Evolutionary conservation across 2,888 invertebrate genomes (phyloP), one percentile per base, ranked within the genome.

Genomic region (Thereva nobilitata): DNA sequence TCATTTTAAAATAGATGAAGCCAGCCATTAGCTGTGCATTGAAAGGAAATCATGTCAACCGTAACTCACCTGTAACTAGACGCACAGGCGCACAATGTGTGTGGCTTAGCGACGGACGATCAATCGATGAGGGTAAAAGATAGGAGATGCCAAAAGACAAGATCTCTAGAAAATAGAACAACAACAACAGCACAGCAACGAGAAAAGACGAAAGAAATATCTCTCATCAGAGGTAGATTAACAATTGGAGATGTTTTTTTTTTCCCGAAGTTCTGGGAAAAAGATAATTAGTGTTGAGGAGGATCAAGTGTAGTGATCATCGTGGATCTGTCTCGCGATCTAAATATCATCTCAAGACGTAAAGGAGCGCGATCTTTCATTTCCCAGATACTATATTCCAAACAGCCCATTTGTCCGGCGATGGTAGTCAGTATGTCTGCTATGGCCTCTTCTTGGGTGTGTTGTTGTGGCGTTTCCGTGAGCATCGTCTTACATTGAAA

Each of bases 41-140:
- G 53, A 59, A 59, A 44, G 66, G 59, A 66, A 66, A 61, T 59
- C 66, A 66, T 66, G 66, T 66, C 66, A 66, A 66, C 59, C 61
- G 50, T 61, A 61, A 61, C 50, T 50, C 50, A 61, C 61, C 61
- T 61, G 61, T 50, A 61, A 50, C 61, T 47, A 59, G 59, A 55
- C 41, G 41, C 23, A 23, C 23, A 23, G 23, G 23, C 23, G 23
- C 23, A 23, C 23, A 41, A 10, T 12, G 55, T 55, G 23, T 55
- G 41, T 8, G 41, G 12, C 55, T 12, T 47, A 23, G 47, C 10
- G 47, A n/a, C 12, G 47, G 2, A 3, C 12, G 35, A 57, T 57
- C 44, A 42, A 57, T 57, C 12, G 4, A n/a, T 23, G 56, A 42
- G 44, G 45, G 57, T 10, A 8, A 57, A 35, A 38, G 42, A 34